Conservation (phyloP, 1,140 invertebrate genomes). For the Cephus cinctus region DNA sequence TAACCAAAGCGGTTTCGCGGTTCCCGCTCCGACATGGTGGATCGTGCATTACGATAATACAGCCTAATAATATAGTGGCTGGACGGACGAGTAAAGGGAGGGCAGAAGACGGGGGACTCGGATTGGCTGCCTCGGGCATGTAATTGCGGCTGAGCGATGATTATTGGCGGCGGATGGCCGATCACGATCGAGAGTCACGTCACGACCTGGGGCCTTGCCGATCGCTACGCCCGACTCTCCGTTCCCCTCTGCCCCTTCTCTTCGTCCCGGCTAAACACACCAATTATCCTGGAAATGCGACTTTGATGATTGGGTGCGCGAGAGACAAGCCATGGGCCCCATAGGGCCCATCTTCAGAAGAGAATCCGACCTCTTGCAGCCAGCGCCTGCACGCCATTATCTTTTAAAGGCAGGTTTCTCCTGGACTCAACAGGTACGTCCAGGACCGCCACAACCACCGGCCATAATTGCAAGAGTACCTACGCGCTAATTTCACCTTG, state of each 20-base stretch:
- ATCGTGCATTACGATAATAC: conserved; percentile 45
- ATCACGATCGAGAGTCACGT: conserved; percentile 35
- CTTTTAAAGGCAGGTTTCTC: conserved; percentile 3
- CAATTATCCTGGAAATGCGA: conserved; percentile 52
- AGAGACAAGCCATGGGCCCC: not conserved
- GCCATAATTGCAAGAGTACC: too few species aligned
- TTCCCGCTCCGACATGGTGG: conserved; percentile 24
- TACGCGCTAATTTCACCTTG: too few species aligned
- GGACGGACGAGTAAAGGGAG: conserved; percentile 10
- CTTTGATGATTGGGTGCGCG: conserved; percentile 51
- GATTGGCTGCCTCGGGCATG: conserved; percentile 41
- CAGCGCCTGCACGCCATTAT: not conserved
- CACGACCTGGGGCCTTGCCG: conserved; percentile 19
- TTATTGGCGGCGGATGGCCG: conserved; percentile 41
- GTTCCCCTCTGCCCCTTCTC: conserved; percentile 12
- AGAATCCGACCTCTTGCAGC: not conserved
- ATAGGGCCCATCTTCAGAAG: not conserved
- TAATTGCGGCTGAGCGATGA: conserved; percentile 43
- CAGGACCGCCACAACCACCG: too few species aligned
- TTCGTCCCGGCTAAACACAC: conserved; percentile 39
- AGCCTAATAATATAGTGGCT: conserved; percentile 48
- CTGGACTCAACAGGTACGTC: conserved; percentile 22
- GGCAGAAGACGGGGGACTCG: conserved; percentile 12
- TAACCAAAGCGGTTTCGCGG: not conserved
- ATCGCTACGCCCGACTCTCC: conserved; percentile 21